phyloP scores from a whole-genome alignment of 1,140 invertebrate genomes.

The Pogonognathellus flavescens region DNA sequence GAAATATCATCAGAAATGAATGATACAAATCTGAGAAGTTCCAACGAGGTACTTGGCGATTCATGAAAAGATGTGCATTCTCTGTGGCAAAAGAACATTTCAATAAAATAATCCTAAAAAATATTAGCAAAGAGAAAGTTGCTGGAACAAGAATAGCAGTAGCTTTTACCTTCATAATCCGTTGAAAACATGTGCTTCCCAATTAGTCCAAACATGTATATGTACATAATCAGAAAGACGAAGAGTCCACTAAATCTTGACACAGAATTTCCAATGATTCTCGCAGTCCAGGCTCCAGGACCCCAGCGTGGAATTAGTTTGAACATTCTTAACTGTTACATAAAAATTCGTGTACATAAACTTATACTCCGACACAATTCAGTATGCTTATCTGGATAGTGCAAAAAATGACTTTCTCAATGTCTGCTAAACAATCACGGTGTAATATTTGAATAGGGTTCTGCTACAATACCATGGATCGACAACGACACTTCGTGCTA shows the following conservation, averaged over 20 bases:
- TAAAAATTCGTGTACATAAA: not conserved
- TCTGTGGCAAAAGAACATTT: not conserved
- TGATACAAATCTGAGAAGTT: slow-evolving; percentile 69
- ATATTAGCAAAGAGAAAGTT: not conserved
- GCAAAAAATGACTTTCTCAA: too few relatives aligned
- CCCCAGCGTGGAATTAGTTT: slow-evolving; percentile 26
- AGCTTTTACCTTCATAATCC: slow-evolving; percentile 25
- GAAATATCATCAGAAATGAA: slow-evolving; percentile 95
- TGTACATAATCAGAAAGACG: slow-evolving; percentile 34
- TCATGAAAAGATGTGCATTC: not conserved
- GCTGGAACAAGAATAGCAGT: too few relatives aligned
- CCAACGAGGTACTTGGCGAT: not conserved
- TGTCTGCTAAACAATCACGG: too few relatives aligned
- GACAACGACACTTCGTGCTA: too few relatives aligned
- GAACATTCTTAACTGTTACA: slow-evolving; percentile 16
- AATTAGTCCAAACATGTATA: slow-evolving; percentile 27
- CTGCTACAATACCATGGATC: too few relatives aligned
- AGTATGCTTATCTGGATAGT: too few relatives aligned
- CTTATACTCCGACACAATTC: not conserved
- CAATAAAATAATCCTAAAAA: too few relatives aligned
- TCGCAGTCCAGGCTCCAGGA: not conserved
- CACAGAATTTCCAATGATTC: not conserved
- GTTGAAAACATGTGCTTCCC: slow-evolving; percentile 24
- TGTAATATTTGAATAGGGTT: too few relatives aligned
- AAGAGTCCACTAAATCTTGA: slow-evolving; percentile 18